phyloP scores from a whole-genome alignment of 2,113 vertebrate species.

The Sinocyclocheilus grahami region DNA sequence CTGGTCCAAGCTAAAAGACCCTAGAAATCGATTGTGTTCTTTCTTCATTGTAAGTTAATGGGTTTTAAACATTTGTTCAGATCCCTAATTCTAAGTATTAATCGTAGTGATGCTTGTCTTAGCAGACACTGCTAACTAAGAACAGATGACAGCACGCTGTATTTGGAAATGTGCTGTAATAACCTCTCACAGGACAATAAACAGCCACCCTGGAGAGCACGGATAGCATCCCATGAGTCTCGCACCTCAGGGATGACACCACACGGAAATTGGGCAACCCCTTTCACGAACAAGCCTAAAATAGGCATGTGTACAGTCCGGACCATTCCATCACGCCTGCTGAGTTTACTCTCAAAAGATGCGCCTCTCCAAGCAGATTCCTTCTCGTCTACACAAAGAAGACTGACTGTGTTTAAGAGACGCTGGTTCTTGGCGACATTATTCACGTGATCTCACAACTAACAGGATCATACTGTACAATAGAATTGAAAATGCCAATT shows the following conservation, averaged over 20 bases:
- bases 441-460: background rate
- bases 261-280: conserved; percentile 51
- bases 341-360: conserved; percentile 67
- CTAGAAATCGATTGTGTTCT: background rate
- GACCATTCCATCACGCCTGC: conserved; percentile 64
- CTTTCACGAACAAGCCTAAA: conserved; percentile 71
- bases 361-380: conserved; percentile 53
- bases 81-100: background rate
- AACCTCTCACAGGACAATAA: conserved; percentile 36
- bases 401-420: conserved; percentile 46
- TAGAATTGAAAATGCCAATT: background rate
- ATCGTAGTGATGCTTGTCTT: background rate
- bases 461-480: background rate
- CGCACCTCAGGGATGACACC: conserved; percentile 44
- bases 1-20: background rate
- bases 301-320: conserved; percentile 72
- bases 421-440: conserved; percentile 31
- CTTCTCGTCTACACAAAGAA: conserved; percentile 36
- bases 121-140: background rate
- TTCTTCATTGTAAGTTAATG: background rate
- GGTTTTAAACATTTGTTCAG: background rate
- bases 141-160: conserved; percentile 23
- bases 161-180: conserved; percentile 48
- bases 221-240: conserved; percentile 38
- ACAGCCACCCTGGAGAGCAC: conserved; percentile 12